These are phyloP conservation scores for Drosophila kambysellisi DNA, from an alignment of 2,888 invertebrate genomes.

Conservation along the genomic window DNA sequence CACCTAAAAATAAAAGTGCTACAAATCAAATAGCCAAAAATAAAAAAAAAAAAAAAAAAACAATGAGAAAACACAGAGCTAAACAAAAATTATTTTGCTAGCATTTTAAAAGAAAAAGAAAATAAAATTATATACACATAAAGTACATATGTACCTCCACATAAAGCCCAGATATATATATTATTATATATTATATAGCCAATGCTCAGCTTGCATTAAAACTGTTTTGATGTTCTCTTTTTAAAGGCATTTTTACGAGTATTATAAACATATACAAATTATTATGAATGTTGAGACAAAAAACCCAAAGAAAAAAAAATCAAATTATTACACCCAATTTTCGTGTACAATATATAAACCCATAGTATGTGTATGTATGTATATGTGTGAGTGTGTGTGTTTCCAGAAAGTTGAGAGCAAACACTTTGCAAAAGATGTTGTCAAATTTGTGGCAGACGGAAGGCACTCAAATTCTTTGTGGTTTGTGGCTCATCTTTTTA, in stretches of 20 bases:
- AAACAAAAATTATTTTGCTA: conserved; percentile 62
- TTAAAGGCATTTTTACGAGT: conserved; percentile 65
- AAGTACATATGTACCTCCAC: conserved; percentile 16
- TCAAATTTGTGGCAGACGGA: conserved; percentile 33
- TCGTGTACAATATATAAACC: conserved; percentile 42
- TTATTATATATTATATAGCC: conserved; percentile 38
- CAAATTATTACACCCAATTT: conserved; percentile 56
- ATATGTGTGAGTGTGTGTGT: conserved; percentile 11
- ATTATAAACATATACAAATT: conserved; percentile 57
- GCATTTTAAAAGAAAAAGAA: conserved; percentile 42
- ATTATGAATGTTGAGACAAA: conserved; percentile 48
- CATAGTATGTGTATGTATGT: conserved; percentile 21
- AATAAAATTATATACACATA: conserved; percentile 11
- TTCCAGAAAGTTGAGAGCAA: conserved; percentile 18
- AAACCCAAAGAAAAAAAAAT: conserved; percentile 15
- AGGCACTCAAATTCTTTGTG: conserved; percentile 89
- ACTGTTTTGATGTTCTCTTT: conserved; percentile 65
- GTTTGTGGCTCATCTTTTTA: conserved; percentile 79
- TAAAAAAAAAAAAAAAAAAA: background rate
- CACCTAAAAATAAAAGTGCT: background rate
- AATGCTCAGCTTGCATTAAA: conserved; percentile 61
- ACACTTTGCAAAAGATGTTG: conserved; percentile 24
- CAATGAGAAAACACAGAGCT: conserved; percentile 24
- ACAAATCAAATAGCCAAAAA: conserved; percentile 23
- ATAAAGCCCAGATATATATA: conserved; percentile 24